Percentiles rank a stretch among this genome's conserved stretches.
Conservation (phyloP, 2,888 invertebrate species). For the Mechanitis messenoides region DNA sequence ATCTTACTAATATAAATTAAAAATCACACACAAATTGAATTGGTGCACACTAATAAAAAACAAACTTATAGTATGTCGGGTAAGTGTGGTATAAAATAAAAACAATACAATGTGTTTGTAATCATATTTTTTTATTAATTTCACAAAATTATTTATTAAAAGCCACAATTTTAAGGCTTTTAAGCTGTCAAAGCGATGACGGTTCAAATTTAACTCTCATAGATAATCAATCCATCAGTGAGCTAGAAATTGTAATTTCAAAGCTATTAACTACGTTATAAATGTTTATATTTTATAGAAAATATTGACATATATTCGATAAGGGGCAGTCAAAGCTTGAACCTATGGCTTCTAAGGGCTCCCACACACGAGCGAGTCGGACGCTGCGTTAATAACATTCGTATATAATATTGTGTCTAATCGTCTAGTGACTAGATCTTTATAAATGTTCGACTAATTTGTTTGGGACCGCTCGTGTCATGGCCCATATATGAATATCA, state of each 20-base stretch:
- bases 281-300: constrained; percentile 69
- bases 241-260: constrained; percentile 60
- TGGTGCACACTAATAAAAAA: too few species aligned
- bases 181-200: constrained; percentile 73
- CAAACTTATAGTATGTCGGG: too few species aligned
- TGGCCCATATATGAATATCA: constrained; percentile 29
- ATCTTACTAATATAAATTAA: too few species aligned
- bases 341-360: constrained; percentile 50
- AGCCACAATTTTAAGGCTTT: constrained; percentile 76
- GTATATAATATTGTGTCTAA: constrained; percentile 19
- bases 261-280: constrained; percentile 68
- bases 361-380: constrained; percentile 23
- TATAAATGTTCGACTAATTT: not conserved
- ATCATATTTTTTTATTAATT: constrained; percentile 73
- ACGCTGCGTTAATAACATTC: constrained; percentile 16
- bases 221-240: constrained; percentile 47
- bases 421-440: constrained; percentile 21
- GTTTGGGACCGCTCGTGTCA: constrained; percentile 1
- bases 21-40: too few species aligned
- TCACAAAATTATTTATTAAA: constrained; percentile 75
- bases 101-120: constrained; percentile 41
- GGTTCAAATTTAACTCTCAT: constrained; percentile 45
- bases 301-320: constrained; percentile 64
- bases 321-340: constrained; percentile 66
- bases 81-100: constrained; percentile 22